Conservation (phyloP, 2,113 vertebrate species). For the Emydocephalus ijimae region DNA sequence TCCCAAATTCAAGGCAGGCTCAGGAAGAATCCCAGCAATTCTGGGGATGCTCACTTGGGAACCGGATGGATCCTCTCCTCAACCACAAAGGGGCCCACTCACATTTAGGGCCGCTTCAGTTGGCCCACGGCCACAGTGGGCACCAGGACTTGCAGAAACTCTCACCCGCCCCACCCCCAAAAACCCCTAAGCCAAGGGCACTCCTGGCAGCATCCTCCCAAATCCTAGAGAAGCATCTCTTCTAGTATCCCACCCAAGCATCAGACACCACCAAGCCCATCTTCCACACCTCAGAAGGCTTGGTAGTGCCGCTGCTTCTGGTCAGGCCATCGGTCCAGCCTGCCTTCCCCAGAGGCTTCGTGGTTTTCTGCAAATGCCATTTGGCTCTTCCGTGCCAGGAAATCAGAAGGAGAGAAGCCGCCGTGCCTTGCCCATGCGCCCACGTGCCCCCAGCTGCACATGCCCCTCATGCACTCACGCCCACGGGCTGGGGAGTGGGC, state of each 20-base stretch:
- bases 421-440: not conserved
- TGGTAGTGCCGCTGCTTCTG: not conserved
- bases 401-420: not conserved
- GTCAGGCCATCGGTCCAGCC: constrained; percentile 31
- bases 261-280: not conserved
- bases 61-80: not conserved
- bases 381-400: constrained; percentile 70
- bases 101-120: not conserved
- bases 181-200: not conserved
- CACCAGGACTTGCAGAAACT: not conserved
- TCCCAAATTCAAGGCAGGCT: not conserved
- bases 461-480: not conserved
- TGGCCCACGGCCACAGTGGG: not conserved
- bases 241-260: not conserved
- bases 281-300: not conserved
- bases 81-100: not conserved
- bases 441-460: not conserved
- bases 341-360: not conserved
- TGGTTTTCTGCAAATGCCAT: constrained; percentile 2
- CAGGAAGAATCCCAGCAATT: not conserved
- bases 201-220: not conserved
- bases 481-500: not conserved
- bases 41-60: not conserved
- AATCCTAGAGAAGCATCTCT: not conserved
- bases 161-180: not conserved